phyloP scores from a whole-genome alignment of 2,113 vertebrate genomes.

The Osmerus eperlanus region DNA sequence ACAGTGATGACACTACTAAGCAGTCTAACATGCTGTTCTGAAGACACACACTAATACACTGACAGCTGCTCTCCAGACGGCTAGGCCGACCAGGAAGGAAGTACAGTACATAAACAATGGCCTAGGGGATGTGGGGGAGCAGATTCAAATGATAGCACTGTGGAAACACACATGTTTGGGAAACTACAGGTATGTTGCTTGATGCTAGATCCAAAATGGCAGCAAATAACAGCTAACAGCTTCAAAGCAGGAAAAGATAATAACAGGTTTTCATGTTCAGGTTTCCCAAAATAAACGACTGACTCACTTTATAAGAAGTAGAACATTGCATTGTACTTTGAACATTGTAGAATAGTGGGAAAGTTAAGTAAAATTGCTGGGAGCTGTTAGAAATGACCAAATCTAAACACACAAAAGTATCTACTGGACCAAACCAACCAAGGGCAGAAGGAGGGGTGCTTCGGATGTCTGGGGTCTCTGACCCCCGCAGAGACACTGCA shows the following conservation, averaged over 20 bases:
- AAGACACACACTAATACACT: background rate
- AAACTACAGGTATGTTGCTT: conserved; percentile 1
- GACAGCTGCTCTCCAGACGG: conserved; percentile 54
- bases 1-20: background rate
- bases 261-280: no score
- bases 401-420: background rate
- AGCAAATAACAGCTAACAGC: conserved; percentile 1
- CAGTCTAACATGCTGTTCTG: background rate
- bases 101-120: conserved; percentile 17
- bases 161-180: conserved; percentile 15
- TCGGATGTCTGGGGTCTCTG: conserved; percentile 19
- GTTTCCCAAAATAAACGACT: no score
- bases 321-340: no score
- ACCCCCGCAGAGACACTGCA: conserved; percentile 32
- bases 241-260: background rate
- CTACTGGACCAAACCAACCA: conserved; percentile 12
- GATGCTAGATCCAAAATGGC: conserved; percentile 13
- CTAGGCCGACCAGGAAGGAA: conserved; percentile 1
- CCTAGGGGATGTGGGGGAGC: conserved; percentile 29
- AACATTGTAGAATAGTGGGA: no score
- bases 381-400: background rate
- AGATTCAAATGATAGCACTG: conserved; percentile 26
- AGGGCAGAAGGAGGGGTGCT: background rate
- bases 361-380: no score
- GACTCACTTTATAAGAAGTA: no score